Evolutionary conservation across 30 jellyfish, hydroid and myxozoan species (phyloP).

Genomic region (Turritopsis rubra): DNA sequence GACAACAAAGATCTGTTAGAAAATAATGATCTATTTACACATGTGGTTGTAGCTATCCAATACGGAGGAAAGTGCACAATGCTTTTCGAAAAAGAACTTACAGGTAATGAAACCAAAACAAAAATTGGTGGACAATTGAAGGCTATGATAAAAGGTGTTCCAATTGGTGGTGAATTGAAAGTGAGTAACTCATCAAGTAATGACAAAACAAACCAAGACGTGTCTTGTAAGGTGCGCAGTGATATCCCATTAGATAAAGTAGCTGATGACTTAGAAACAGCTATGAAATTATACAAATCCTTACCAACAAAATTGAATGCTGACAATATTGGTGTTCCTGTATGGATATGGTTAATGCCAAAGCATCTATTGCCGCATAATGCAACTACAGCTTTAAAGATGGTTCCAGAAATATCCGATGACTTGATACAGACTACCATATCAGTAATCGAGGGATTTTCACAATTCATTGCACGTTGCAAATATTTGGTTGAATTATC

Average conservation of each 20-base stretch:
- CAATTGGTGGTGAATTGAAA: not conserved
- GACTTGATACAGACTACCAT: not conserved
- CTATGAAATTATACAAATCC: constrained; percentile 12
- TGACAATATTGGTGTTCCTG: constrained; percentile 21
- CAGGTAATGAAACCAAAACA: not conserved
- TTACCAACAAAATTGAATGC: not conserved
- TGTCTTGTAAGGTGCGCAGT: constrained; percentile 12
- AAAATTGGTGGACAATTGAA: constrained; percentile 6
- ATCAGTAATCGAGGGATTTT: not conserved
- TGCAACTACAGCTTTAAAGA: not conserved
- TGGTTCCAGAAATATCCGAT: constrained; percentile 15
- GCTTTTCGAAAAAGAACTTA: constrained; percentile 17
- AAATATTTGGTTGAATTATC: not conserved
- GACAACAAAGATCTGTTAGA: constrained; percentile 9
- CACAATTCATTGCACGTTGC: not conserved
- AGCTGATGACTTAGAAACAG: not conserved
- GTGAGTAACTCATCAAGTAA: not conserved
- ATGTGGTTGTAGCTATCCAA: constrained; percentile 25
- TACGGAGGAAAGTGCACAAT: constrained; percentile 29
- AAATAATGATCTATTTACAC: constrained; percentile 14
- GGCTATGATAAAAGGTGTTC: not conserved
- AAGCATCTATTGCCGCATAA: not conserved
- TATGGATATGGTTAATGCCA: constrained; percentile 25
- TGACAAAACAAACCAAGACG: not conserved
- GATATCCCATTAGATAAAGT: constrained; percentile 3